Percentiles rank a stretch among this genome's conserved stretches.
Evolutionary conservation across 2,797 vertebrate species (phyloP).

Genomic region (Semotilus atromaculatus): DNA sequence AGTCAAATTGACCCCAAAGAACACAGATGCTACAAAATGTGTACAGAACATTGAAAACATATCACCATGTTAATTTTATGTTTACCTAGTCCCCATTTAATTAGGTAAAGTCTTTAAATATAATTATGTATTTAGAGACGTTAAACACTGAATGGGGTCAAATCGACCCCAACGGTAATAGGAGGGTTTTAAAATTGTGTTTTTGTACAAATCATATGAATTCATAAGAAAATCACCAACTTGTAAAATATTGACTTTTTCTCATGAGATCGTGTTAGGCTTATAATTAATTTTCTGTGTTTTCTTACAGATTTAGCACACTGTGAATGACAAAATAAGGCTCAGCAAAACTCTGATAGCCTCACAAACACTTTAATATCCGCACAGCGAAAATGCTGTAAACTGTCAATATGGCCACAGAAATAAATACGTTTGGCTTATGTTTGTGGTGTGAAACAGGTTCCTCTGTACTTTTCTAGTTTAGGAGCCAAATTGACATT

Average conservation of each 20-base stretch:
- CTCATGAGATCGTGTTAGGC: not conserved
- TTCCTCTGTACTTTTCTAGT: not conserved
- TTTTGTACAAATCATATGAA: too few relatives aligned
- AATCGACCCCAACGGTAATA: too few relatives aligned
- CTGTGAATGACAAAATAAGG: not conserved
- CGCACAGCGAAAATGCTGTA: not conserved
- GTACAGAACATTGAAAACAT: too few relatives aligned
- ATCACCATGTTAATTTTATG: too few relatives aligned
- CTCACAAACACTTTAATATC: not conserved
- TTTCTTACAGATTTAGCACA: not conserved
- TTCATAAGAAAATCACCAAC: too few relatives aligned
- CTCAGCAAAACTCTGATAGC: not conserved
- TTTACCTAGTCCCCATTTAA: too few relatives aligned
- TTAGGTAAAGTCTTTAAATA: too few relatives aligned
- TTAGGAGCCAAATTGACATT: not conserved
- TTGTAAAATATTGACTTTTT: not conserved
- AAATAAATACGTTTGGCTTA: not conserved
- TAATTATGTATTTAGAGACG: too few relatives aligned
- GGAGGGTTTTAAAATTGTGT: too few relatives aligned
- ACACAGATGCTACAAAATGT: too few relatives aligned
- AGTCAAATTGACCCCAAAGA: too few relatives aligned
- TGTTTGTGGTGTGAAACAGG: not conserved
- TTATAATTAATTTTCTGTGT: not conserved
- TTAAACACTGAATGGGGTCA: too few relatives aligned
- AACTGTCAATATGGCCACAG: not conserved